Evolutionary conservation across 2,113 vertebrate species (phyloP).

Genomic region (Illadopsis cleaveri): DNA sequence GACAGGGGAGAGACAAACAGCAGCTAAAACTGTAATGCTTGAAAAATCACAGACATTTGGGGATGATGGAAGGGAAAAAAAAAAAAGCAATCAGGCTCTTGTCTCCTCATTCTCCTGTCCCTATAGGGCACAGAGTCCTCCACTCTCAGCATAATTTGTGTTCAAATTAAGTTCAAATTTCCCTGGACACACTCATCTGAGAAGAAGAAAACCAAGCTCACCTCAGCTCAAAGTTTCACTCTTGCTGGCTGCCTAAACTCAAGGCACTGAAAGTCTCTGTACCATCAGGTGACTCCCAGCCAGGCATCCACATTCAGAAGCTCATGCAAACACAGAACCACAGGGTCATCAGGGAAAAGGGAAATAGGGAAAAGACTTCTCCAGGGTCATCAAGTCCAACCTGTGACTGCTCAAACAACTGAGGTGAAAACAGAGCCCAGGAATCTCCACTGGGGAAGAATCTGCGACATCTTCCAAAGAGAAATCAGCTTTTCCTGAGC

Average conservation of each 20-base stretch:
- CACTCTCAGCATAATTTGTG: background rate
- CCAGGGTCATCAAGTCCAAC: background rate
- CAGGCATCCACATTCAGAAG: background rate
- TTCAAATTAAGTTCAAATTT: background rate
- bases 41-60: background rate
- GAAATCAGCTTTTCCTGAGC: background rate
- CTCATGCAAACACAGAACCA: background rate
- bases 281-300: background rate
- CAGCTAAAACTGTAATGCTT: background rate
- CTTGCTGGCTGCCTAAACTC: background rate
- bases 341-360: rapidly evolving
- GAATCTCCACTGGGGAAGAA: background rate
- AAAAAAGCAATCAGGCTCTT: background rate
- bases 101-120: background rate
- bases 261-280: background rate
- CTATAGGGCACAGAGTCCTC: background rate
- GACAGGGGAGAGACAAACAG: background rate
- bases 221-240: background rate
- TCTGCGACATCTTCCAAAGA: background rate
- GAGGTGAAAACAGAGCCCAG: background rate
- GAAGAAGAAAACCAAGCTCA: background rate
- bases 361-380: background rate
- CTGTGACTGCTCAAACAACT: background rate
- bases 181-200: background rate
- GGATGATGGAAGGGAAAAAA: background rate